These are phyloP conservation scores for Elgaria multicarinata DNA, from an alignment of 2,113 vertebrate genomes.

Conservation along the genomic window DNA sequence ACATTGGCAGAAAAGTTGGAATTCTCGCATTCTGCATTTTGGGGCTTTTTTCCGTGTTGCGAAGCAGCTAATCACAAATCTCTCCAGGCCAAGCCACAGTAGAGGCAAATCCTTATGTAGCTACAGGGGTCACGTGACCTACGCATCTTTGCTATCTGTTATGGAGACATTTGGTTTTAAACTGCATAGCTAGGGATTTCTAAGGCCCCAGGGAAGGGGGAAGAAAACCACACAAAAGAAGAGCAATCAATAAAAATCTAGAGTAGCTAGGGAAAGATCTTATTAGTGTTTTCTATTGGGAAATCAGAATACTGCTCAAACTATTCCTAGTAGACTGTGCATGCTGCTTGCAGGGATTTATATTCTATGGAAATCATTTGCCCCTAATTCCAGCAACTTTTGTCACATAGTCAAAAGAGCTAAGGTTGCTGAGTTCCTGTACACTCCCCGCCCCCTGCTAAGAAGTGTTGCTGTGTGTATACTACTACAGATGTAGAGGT, in stretches of 20 bases:
- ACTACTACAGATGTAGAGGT: background rate
- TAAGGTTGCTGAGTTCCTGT: background rate
- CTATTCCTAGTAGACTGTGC: background rate
- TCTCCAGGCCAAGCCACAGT: constrained; percentile 49
- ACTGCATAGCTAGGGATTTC: constrained; percentile 60
- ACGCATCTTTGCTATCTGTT: constrained; percentile 58
- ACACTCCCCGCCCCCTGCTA: background rate
- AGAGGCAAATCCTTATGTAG: constrained; percentile 58
- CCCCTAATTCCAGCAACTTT: background rate
- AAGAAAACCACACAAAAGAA: constrained; percentile 6
- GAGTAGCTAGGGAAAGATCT: constrained; percentile 37
- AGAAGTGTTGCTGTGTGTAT: background rate
- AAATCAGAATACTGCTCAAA: constrained; percentile 13
- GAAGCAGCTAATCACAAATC: constrained; percentile 50
- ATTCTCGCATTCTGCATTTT: constrained; percentile 40
- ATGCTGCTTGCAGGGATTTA: background rate
- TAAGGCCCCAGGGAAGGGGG: constrained; percentile 12
- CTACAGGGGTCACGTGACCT: constrained; percentile 34
- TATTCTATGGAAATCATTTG: constrained; percentile 2
- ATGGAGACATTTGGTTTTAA: constrained; percentile 51
- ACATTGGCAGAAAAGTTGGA: constrained; percentile 30
- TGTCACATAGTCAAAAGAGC: background rate
- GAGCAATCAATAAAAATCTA: constrained; percentile 24
- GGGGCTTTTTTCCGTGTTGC: constrained; percentile 22
- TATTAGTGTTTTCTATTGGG: background rate